Conservation (phyloP, 1,140 invertebrate genomes). For the Belonocnema kinseyi region DNA sequence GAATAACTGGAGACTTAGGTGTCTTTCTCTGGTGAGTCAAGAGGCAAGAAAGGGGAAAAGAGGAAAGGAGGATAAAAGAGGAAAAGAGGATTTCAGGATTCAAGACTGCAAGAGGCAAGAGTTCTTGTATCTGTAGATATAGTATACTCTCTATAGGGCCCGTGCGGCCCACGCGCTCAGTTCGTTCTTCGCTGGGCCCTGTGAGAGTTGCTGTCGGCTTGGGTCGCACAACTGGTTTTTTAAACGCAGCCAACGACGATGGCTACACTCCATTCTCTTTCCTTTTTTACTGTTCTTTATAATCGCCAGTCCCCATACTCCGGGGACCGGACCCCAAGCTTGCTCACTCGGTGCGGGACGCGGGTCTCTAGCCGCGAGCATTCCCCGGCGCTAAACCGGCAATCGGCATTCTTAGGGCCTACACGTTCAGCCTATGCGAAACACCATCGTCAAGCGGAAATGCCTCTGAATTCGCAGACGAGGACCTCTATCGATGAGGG, state of each 20-base stretch:
- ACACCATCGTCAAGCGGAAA: slow-evolving; percentile 52
- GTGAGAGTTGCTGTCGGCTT: slow-evolving; percentile 57
- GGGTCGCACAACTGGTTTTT: slow-evolving; percentile 74
- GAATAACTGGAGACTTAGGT: slow-evolving; percentile 34
- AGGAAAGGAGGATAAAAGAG: too few species aligned
- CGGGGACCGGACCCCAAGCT: slow-evolving; percentile 61
- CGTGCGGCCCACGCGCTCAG: slow-evolving; percentile 72
- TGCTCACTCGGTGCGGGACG: slow-evolving; percentile 36
- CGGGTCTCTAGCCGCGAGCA: slow-evolving; percentile 64
- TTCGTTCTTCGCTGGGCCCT: slow-evolving; percentile 45
- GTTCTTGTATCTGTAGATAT: too few species aligned
- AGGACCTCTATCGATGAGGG: too few species aligned
- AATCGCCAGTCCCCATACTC: slow-evolving; percentile 70
- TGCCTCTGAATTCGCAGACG: slow-evolving; percentile 42
- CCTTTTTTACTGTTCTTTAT: slow-evolving; percentile 75
- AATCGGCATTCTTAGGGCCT: slow-evolving; percentile 48
- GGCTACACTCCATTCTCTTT: slow-evolving; percentile 71
- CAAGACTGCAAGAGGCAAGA: slow-evolving; percentile 10
- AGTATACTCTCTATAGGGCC: slow-evolving; percentile 46
- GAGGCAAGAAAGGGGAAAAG: slow-evolving; percentile 7
- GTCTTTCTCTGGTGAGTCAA: slow-evolving; percentile 3
- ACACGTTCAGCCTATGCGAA: slow-evolving; percentile 41
- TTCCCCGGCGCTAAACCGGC: slow-evolving; percentile 62
- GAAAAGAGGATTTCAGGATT: slow-evolving; percentile 4
- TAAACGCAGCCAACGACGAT: slow-evolving; percentile 73